Percentiles rank a stretch among this genome's conserved stretches.
phyloP scores from a whole-genome alignment of 2,888 invertebrate genomes.

The Acholoe squamosa region DNA sequence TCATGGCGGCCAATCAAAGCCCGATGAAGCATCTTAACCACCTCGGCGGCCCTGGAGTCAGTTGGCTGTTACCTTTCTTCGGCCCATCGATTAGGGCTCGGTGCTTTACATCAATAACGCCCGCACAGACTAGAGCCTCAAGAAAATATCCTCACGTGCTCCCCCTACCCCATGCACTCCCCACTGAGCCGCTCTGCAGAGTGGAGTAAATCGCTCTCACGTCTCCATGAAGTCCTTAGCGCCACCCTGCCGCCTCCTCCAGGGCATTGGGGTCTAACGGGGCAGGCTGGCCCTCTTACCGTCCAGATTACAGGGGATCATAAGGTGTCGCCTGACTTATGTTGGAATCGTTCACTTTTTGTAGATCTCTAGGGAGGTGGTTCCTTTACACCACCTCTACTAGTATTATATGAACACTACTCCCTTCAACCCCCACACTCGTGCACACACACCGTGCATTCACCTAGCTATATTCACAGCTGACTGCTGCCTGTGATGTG shows the following conservation, averaged over 20 bases:
- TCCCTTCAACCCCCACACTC: too few species aligned
- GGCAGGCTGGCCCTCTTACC: background rate
- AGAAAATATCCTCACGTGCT: background rate
- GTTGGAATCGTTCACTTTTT: background rate
- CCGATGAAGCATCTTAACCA: background rate
- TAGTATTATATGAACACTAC: background rate
- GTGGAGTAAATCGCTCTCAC: background rate
- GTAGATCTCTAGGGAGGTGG: background rate
- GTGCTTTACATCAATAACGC: slow-evolving; percentile 30
- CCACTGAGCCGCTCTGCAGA: background rate
- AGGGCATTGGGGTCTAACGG: background rate
- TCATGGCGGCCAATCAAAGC: slow-evolving; percentile 31
- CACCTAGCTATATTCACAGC: too few species aligned
- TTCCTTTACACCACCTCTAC: slow-evolving; percentile 7
- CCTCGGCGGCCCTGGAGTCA: background rate
- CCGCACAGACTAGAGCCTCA: background rate
- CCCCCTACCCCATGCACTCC: background rate
- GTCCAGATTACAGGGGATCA: background rate
- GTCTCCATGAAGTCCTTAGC: background rate
- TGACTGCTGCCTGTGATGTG: too few species aligned
- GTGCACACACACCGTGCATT: too few species aligned
- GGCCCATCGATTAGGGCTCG: slow-evolving; percentile 20
- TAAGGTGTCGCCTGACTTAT: background rate
- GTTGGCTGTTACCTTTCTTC: slow-evolving; percentile 45
- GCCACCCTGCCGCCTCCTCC: background rate